Conservation (phyloP, 1,140 invertebrate genomes). For the Trichonephila clavata region DNA sequence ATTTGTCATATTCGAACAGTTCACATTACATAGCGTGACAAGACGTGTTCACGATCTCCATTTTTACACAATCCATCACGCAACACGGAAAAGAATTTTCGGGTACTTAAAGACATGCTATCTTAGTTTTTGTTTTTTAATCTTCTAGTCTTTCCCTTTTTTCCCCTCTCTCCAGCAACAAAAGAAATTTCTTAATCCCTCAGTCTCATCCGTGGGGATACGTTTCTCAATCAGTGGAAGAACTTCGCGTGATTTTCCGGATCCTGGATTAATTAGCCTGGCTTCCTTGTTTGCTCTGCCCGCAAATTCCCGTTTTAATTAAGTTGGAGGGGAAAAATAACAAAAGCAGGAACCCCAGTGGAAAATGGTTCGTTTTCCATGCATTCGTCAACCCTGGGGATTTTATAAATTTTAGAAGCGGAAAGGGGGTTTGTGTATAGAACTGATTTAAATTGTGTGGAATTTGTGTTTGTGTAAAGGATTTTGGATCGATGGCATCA, state of each 20-base stretch:
- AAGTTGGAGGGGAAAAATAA: neutral
- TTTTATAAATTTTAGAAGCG: neutral
- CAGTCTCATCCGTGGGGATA: constrained; percentile 6
- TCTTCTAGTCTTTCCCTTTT: neutral
- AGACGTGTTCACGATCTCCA: no score
- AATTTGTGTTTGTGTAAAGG: neutral
- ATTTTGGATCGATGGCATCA: neutral
- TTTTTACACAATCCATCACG: neutral
- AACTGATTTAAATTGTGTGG: neutral
- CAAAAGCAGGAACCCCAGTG: neutral
- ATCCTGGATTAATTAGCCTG: constrained; percentile 62
- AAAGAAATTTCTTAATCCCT: constrained; percentile 19
- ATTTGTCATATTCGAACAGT: neutral
- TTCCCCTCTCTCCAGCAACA: neutral
- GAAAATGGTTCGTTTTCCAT: neutral
- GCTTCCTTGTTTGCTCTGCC: constrained; percentile 55
- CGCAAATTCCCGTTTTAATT: constrained; percentile 64
- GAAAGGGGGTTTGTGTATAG: neutral
- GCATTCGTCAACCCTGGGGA: neutral
- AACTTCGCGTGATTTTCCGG: constrained; percentile 1
- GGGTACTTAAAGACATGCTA: neutral
- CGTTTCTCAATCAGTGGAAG: constrained; percentile 36
- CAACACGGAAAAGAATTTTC: neutral
- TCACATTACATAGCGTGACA: neutral
- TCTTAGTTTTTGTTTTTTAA: neutral